Conservation (phyloP, 2,888 invertebrate species). For the Tetragonula carbonaria region DNA sequence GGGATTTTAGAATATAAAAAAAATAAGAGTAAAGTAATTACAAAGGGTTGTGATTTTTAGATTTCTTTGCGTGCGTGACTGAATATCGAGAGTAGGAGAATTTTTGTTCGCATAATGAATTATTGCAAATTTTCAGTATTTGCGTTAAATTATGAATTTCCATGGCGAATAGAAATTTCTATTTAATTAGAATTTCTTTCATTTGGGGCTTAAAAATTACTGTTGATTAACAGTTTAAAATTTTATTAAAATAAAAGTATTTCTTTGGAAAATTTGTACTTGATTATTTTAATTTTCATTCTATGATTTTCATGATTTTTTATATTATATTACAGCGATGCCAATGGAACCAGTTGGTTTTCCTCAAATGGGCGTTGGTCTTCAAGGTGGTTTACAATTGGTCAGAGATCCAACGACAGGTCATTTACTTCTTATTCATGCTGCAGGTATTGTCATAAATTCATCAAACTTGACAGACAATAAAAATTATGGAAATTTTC, state of each 20-base stretch:
- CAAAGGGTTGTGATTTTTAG: neutral
- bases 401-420: constrained; percentile 94
- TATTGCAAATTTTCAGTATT: neutral
- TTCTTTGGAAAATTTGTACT: neutral
- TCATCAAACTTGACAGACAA: no score
- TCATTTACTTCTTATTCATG: constrained; percentile 91
- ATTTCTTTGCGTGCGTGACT: neutral
- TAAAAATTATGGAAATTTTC: no score
- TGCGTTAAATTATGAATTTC: neutral
- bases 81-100: neutral
- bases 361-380: constrained; percentile 81
- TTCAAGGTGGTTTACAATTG: constrained; percentile 86
- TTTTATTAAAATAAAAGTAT: neutral
- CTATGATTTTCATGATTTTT: constrained; percentile 6
- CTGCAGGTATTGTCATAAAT: constrained; percentile 85
- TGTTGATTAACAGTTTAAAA: neutral
- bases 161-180: neutral
- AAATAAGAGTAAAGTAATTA: neutral
- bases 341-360: constrained; percentile 91
- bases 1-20: neutral
- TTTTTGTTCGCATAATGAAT: neutral
- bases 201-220: neutral
- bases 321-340: constrained; percentile 84
- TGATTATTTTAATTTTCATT: neutral
- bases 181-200: neutral